Base-by-base conservation (phyloP, 2,888 invertebrate species). In the Apodemia zela region DNA sequence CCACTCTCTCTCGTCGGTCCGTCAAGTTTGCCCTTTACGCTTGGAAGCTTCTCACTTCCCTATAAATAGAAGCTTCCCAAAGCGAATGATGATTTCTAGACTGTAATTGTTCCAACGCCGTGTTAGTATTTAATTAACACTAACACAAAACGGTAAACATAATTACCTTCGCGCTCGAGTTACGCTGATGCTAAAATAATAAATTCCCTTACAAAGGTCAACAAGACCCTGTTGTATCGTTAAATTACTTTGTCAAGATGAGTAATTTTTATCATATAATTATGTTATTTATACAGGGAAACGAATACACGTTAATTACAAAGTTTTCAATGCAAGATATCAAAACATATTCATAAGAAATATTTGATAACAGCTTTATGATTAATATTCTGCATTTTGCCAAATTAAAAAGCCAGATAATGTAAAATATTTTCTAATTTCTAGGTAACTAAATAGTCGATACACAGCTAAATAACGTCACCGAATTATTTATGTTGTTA, bases 1-100 rank as follows among this genome's bases (percentile, higher is more conserved):
- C 87, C 77, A 79, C 82, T 80, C 80, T 76, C 77, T 79, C 82
- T 80, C 86, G 82, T 76, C 80, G 82, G 77, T 83, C 86, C 87
- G 86, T 81, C 80, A 85, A 84, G 81, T 76, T 77, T 84, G 88
- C 84, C 88, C 89, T 89, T 89, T 88, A 87, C 87, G 85, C 82
- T 75, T 81, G 80, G 79, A 73, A 78, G 82, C 77, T 78, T 85
- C 85, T 84, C 61, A 54, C 61, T 78, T 65, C 68, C 69, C 74
- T 73, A 66, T 71, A 75, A 73, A 77, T 78, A 76, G 61, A 66
- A 66, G 54, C 25, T 54, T 54, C 54, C 54, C 54, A 54, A 54
- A 54, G 54, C 54, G 13, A 54, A 54, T 29, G 54, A 54, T 29
- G 54, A 54, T 54, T 54, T 54, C 54, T 54, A 54, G 54, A 54